These are phyloP conservation scores for Stenodera caucasica DNA, from an alignment of 2,888 invertebrate species.

Conservation along the genomic window DNA sequence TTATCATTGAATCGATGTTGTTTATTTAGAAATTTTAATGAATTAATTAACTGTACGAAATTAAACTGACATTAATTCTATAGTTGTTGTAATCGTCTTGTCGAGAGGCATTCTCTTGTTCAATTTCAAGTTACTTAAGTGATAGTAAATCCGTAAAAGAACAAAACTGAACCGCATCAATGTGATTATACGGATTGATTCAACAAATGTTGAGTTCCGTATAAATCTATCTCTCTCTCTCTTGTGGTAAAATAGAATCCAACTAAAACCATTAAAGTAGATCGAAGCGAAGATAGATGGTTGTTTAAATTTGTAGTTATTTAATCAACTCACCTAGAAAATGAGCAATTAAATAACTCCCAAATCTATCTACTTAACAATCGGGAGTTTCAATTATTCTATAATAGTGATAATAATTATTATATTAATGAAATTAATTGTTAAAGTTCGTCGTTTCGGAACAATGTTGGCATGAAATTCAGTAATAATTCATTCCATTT, in stretches of 20 bases:
- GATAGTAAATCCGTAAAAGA: background rate
- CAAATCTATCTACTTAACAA: background rate
- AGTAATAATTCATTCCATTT: background rate
- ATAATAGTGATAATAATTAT: no score
- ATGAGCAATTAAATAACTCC: slow-evolving; percentile 1
- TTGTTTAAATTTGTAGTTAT: slow-evolving; percentile 1
- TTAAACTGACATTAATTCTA: slow-evolving; percentile 1
- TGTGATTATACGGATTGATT: slow-evolving; percentile 1
- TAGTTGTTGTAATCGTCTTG: background rate
- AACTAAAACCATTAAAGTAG: background rate
- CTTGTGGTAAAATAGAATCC: background rate
- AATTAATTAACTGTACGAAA: background rate
- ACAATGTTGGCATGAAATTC: background rate
- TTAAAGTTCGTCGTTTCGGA: no score
- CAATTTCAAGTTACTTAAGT: slow-evolving; percentile 1
- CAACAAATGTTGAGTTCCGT: background rate
- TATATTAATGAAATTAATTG: no score
- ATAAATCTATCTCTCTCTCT: background rate
- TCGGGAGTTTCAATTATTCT: background rate
- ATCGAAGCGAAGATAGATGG: background rate
- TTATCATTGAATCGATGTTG: no score
- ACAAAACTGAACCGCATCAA: background rate
- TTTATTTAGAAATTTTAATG: no score
- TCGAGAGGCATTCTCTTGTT: background rate
- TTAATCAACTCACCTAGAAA: background rate